Percentiles rank a stretch among this genome's conserved stretches.
Conservation (phyloP, 2,888 invertebrate species). For the Idaea aversata region DNA sequence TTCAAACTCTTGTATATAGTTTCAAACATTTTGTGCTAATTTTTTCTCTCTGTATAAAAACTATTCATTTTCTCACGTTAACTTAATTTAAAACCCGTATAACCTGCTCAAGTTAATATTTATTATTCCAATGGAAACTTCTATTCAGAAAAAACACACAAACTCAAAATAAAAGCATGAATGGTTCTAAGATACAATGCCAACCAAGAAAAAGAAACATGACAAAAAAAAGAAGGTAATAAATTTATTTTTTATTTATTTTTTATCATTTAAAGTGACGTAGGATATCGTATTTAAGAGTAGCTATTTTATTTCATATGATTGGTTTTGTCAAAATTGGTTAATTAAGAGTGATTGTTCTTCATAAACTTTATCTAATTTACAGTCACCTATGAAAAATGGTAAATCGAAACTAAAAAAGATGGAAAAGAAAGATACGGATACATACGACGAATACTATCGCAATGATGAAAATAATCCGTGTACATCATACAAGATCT, state of each 20-base stretch:
- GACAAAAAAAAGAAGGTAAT: conserved; percentile 42
- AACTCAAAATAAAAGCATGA: not conserved
- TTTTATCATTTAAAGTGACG: not conserved
- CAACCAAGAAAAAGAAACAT: conserved; percentile 38
- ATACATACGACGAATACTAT: not conserved
- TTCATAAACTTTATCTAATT: too few relatives aligned
- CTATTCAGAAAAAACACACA: not conserved
- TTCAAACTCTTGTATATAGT: too few relatives aligned
- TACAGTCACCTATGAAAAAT: too few relatives aligned
- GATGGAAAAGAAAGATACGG: not conserved
- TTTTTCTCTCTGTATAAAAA: too few relatives aligned
- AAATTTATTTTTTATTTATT: conserved; percentile 4
- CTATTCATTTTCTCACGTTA: too few relatives aligned
- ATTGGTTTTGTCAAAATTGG: too few relatives aligned
- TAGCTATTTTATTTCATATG: too few relatives aligned
- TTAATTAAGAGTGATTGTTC: too few relatives aligned
- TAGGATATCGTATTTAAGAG: not conserved
- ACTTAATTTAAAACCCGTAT: too few relatives aligned
- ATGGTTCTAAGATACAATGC: conserved; percentile 34
- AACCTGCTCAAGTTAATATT: too few relatives aligned
- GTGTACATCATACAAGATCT: conserved; percentile 10
- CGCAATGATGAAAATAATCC: conserved; percentile 9
- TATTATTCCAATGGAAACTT: too few relatives aligned
- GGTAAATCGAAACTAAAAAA: not conserved
- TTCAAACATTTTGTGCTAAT: too few relatives aligned